Conservation (phyloP, 2,113 vertebrate species). For the Oncorhynchus nerka region DNA sequence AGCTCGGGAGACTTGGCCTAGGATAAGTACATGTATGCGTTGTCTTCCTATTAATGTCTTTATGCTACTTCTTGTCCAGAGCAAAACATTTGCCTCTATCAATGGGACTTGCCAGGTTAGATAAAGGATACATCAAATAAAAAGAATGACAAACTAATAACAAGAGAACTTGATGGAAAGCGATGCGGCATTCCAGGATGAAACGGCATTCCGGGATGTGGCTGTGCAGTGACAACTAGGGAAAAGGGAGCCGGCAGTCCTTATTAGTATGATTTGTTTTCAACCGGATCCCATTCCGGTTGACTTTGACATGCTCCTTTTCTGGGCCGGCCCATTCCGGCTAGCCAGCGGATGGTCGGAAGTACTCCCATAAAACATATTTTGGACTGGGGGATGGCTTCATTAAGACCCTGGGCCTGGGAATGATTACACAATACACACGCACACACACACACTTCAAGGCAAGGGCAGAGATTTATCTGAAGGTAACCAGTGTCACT, state of each 20-base stretch:
- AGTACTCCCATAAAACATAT: background rate
- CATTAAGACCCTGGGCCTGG: background rate
- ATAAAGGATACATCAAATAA: no score
- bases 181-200: background rate
- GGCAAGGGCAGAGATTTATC: background rate
- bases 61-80: no score
- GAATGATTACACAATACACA: background rate
- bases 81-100: no score
- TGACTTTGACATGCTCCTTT: background rate
- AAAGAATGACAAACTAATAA: no score
- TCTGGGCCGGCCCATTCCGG: background rate
- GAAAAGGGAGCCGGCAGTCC: background rate
- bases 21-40: no score
- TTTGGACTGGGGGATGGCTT: background rate
- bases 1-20: no score
- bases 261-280: background rate
- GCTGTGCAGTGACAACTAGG: background rate
- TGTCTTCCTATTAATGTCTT: no score
- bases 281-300: background rate
- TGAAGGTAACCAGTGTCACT: background rate
- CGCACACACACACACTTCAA: background rate
- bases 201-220: background rate
- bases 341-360: background rate
- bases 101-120: no score
- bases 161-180: background rate